Base-by-base conservation (phyloP, 2,797 vertebrate species). In the Anguilla marmorata region DNA sequence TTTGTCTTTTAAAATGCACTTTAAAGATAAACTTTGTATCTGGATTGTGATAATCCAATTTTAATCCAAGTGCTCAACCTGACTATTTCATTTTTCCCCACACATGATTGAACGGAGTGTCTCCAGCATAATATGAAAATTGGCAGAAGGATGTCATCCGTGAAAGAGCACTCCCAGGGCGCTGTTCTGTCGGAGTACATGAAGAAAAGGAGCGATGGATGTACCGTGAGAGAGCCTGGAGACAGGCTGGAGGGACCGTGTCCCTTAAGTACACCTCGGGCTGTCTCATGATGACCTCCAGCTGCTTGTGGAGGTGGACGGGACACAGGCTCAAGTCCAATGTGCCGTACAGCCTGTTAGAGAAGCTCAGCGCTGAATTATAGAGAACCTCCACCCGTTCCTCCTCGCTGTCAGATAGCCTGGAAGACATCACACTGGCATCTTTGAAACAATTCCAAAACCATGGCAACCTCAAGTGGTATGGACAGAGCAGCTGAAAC, bases 201-300 rank as follows among this genome's bases (percentile, higher is more conserved):
- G 58, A 88, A 19, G 86, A 80, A 54, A 11, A 80, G 11, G 21
- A 52, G 50, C 41, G 41, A 63, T 16, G 52, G 41, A 60, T 41
- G 63, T 94, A 97, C 97, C 96, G 96, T 92, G 92, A 93, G 89
- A 97, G 91, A 54, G 96, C 96, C 86, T 97, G 96, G 91, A 97
- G 95, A 85, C 94, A 96, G 0, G 84, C 86, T 3, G 69, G 85
- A 1, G 95, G 93, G 86, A 96, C 60, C 0, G 12, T 69, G 52
- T 92, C 93, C 86, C 94, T 93, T 88, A 97, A 4, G 63, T 96
- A 97, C 84, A 98, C 84, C 37, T 88, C 90, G 1, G 95, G 92
- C 3, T 93, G 91, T 79, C 89, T 94, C 91, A 95, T 79, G 85
- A 97, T 93, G 86, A 24, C 72, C 5, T 92, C 90, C 27, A 97